Evolutionary conservation across 2,888 invertebrate species (phyloP).

Genomic region (Eupithecia abbreviata): DNA sequence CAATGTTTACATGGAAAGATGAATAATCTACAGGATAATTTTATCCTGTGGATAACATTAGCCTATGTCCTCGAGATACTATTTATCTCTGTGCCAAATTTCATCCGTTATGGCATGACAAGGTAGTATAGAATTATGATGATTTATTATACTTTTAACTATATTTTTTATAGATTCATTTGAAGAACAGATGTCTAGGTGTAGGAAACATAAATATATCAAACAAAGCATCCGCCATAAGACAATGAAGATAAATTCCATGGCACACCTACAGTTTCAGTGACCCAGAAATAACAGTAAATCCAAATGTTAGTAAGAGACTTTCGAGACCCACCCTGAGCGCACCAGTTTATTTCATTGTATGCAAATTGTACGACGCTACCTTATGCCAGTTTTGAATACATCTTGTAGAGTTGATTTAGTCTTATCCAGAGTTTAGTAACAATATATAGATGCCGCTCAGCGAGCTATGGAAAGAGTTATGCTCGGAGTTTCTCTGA

Average conservation of each 20-base stretch:
- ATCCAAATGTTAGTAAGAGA: slow-evolving; percentile 73
- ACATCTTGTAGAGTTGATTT: slow-evolving; percentile 17
- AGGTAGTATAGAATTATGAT: no score
- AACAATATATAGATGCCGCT: no score
- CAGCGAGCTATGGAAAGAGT: no score
- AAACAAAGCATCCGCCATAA: slow-evolving; percentile 26
- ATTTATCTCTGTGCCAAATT: no score
- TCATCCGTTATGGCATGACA: neutral
- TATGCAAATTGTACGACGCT: slow-evolving; percentile 76
- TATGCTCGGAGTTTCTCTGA: no score
- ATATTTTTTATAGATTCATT: neutral
- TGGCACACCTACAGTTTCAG: slow-evolving; percentile 41
- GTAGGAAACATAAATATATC: slow-evolving; percentile 8
- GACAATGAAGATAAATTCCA: slow-evolving; percentile 44
- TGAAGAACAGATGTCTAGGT: neutral
- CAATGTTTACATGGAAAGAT: no score
- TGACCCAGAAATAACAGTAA: slow-evolving; percentile 68
- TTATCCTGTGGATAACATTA: neutral
- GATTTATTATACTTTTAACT: neutral
- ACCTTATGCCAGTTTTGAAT: slow-evolving; percentile 57
- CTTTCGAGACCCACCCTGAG: slow-evolving; percentile 70
- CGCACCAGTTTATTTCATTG: slow-evolving; percentile 69
- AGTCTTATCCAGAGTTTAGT: slow-evolving; percentile 6
- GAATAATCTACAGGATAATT: no score
- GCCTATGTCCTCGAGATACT: no score